These are phyloP conservation scores for Pseudococcus jackbeardsleyi DNA, from an alignment of 2,888 invertebrate genomes.

Conservation along the genomic window DNA sequence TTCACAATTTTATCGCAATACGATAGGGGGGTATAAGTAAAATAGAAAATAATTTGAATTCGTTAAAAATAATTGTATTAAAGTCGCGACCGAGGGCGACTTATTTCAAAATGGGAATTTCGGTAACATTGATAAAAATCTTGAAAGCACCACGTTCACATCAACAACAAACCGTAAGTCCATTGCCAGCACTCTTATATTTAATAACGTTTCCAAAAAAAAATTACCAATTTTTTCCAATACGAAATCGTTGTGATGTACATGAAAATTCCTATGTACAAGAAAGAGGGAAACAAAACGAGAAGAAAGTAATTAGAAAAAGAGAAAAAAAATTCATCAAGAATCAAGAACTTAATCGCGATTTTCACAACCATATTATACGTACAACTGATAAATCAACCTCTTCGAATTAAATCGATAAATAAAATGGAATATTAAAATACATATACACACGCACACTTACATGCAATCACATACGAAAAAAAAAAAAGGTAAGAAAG, in stretches of 20 bases:
- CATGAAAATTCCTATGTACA: conserved; percentile 5
- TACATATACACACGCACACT: not conserved
- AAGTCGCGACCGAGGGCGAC: not conserved
- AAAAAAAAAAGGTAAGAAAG: conserved; percentile 54
- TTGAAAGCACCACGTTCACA: conserved; percentile 17
- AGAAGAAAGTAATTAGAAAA: not conserved
- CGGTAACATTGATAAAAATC: conserved; percentile 26
- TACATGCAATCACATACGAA: conserved; percentile 18
- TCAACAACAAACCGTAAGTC: not conserved
- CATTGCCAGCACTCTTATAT: not conserved
- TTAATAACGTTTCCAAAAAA: not conserved
- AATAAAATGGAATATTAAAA: conserved; percentile 49
- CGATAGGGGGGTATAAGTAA: not conserved
- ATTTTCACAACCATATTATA: conserved; percentile 37
- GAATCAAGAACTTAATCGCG: conserved; percentile 17
- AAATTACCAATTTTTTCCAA: not conserved
- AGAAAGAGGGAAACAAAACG: not conserved
- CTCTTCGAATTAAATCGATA: conserved; percentile 43
- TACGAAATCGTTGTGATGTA: conserved; percentile 7
- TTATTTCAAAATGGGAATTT: not conserved
- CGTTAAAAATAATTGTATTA: conserved; percentile 3
- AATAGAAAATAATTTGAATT: conserved; percentile 5
- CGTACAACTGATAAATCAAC: conserved; percentile 46
- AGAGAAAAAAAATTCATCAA: not conserved
- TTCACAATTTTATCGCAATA: not conserved